These are phyloP conservation scores for Limnephilus marmoratus DNA, from an alignment of 2,888 invertebrate genomes.

Conservation along the genomic window DNA sequence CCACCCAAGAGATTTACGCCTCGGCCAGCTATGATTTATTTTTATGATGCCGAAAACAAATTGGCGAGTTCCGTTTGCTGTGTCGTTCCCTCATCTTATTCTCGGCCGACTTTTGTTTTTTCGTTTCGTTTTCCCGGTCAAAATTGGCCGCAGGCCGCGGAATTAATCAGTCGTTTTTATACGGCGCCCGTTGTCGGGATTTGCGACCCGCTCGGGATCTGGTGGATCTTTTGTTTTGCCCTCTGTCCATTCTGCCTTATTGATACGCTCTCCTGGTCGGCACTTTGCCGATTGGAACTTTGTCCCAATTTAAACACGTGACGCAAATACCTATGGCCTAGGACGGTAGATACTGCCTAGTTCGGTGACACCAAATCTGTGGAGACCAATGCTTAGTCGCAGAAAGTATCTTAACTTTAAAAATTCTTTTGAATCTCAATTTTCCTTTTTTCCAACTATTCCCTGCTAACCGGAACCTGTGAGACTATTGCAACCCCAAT, in stretches of 20 bases:
- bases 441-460: background rate
- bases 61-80: slow-evolving; percentile 62
- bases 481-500: background rate
- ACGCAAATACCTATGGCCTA: slow-evolving; percentile 20
- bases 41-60: slow-evolving; percentile 65
- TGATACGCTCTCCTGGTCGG: slow-evolving; percentile 39
- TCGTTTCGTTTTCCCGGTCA: slow-evolving; percentile 43
- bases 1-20: slow-evolving; percentile 62
- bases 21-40: slow-evolving; percentile 62
- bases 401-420: no score
- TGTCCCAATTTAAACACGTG: slow-evolving; percentile 27
- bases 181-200: slow-evolving; percentile 48
- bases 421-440: background rate
- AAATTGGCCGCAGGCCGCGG: slow-evolving; percentile 45
- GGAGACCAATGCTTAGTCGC: background rate
- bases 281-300: slow-evolving; percentile 49
- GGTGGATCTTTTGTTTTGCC: slow-evolving; percentile 29
- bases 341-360: background rate
- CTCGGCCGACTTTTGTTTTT: slow-evolving; percentile 19
- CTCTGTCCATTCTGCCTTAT: slow-evolving; percentile 12
- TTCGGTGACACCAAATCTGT: background rate
- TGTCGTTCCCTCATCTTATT: slow-evolving; percentile 36
- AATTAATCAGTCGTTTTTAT: slow-evolving; percentile 59
- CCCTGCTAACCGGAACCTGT: no score
- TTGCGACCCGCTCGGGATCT: slow-evolving; percentile 33